phyloP scores from a whole-genome alignment of 2,888 invertebrate genomes.

The Tetanocera ferruginea region DNA sequence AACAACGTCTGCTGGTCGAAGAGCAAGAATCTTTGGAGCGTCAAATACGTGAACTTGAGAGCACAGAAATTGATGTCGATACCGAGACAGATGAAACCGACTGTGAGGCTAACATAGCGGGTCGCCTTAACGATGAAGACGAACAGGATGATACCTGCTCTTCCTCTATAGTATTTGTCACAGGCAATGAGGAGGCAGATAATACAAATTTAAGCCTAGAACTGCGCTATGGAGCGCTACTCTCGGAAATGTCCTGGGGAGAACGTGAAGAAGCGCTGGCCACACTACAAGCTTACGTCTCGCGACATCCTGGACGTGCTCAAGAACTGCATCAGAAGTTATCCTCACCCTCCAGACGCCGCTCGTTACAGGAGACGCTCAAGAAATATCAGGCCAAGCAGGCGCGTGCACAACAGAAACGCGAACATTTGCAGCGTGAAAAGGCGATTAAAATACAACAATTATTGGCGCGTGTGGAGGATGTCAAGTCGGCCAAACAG shows the following conservation, averaged over 20 bases:
- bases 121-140: constrained; percentile 56
- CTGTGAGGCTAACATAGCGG: constrained; percentile 65
- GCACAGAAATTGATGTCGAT: constrained; percentile 81
- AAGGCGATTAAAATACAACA: constrained; percentile 88
- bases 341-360: constrained; percentile 89
- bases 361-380: constrained; percentile 86
- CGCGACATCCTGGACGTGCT: constrained; percentile 92
- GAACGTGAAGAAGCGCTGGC: constrained; percentile 87
- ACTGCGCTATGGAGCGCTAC: constrained; percentile 78
- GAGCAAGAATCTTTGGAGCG: constrained; percentile 83
- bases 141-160: constrained; percentile 53
- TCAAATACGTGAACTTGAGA: constrained; percentile 81
- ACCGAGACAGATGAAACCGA: constrained; percentile 85
- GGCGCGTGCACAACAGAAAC: constrained; percentile 88
- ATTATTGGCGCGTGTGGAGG: constrained; percentile 86
- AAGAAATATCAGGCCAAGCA: constrained; percentile 89
- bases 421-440: constrained; percentile 85
- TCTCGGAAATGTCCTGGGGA: constrained; percentile 86
- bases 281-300: constrained; percentile 82
- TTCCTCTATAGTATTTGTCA: constrained; percentile 62
- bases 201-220: constrained; percentile 73
- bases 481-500: constrained; percentile 86
- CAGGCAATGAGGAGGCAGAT: constrained; percentile 57
- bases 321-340: constrained; percentile 94
- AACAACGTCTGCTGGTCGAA: constrained; percentile 78